Conservation (phyloP, 2,888 invertebrate genomes). For the Oligia fasciuncula region DNA sequence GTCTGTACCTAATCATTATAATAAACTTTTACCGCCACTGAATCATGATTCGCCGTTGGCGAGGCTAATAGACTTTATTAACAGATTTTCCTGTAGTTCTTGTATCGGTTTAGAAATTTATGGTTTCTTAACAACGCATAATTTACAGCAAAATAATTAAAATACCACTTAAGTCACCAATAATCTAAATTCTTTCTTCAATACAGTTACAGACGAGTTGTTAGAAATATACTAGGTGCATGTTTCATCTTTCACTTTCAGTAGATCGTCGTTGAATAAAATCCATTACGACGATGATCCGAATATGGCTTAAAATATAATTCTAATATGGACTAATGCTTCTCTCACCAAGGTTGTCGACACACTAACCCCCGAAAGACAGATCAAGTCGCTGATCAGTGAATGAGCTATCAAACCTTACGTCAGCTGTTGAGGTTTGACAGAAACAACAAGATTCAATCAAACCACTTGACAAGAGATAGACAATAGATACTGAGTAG, state of each 20-base stretch:
- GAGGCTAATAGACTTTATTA: constrained; percentile 34
- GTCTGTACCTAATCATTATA: constrained; percentile 38
- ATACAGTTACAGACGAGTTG: no score
- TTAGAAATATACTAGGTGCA: background rate
- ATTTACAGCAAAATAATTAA: background rate
- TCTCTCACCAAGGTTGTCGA: background rate
- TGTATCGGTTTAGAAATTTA: constrained; percentile 21
- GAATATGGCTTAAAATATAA: background rate
- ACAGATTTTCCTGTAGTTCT: constrained; percentile 51
- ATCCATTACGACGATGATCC: background rate
- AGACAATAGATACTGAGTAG: constrained; percentile 10
- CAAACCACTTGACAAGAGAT: constrained; percentile 29
- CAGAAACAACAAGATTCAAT: constrained; percentile 31
- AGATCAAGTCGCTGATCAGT: background rate
- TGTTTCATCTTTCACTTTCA: background rate
- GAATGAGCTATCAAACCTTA: constrained; percentile 20
- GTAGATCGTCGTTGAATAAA: background rate
- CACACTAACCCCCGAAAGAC: background rate
- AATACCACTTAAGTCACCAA: background rate
- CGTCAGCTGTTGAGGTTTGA: constrained; percentile 18
- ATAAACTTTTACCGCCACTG: constrained; percentile 42
- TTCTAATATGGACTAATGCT: background rate
- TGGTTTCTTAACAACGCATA: constrained; percentile 7
- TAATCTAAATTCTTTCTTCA: background rate
- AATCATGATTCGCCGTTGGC: constrained; percentile 41